Evolutionary conservation across 2,113 vertebrate genomes (phyloP), one percentile per base, ranked within the genome.

Genomic region (Rana temporaria): DNA sequence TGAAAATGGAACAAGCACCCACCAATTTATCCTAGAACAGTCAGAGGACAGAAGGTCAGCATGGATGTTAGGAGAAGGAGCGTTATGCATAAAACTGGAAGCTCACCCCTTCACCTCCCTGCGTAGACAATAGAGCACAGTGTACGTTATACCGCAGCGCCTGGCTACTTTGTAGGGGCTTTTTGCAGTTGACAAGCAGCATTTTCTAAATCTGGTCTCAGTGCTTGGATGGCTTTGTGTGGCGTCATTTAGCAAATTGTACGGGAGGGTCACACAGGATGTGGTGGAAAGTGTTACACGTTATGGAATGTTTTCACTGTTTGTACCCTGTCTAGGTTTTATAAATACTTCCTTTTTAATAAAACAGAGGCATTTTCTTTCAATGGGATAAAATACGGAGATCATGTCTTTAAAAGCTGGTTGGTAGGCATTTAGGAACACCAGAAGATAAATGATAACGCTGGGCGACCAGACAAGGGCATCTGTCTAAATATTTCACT

Each of bases 81-180:
- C 73, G 81, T 65, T 85, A 87, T 90, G 93, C 90, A 93, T 85
- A 90, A 88, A 85, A 86, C 88, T 84, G 76, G 85, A 86, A 85
- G 65, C 83, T 89, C 89, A 88, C 87, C 87, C 81, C 86, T 86
- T 86, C 86, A 88, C 90, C 91, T 88, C 92, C 91, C 85, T 88
- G 86, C 88, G 14, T 89, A 87, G 85, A 91, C 93, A 91, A 84
- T 87, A 79, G 63, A 84, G 90, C 81, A 74, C 86, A 89, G 86
- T 90, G 82, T 88, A 79, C 88, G 85, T 90, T 88, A 88, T 89
- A 82, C 85, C 87, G 52, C 75, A 76, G 81, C 86, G 87, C 89
- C 84, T 75, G 85, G 84, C 80, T 85, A 81, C 79, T 85, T 86
- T 85, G 81, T 53, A 84, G 80, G 79, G 75, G 53, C 88, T 89